Evolutionary conservation across 2,888 invertebrate genomes (phyloP), one percentile per base, ranked within the genome.

Genomic region (Scaptomyza reducta): DNA sequence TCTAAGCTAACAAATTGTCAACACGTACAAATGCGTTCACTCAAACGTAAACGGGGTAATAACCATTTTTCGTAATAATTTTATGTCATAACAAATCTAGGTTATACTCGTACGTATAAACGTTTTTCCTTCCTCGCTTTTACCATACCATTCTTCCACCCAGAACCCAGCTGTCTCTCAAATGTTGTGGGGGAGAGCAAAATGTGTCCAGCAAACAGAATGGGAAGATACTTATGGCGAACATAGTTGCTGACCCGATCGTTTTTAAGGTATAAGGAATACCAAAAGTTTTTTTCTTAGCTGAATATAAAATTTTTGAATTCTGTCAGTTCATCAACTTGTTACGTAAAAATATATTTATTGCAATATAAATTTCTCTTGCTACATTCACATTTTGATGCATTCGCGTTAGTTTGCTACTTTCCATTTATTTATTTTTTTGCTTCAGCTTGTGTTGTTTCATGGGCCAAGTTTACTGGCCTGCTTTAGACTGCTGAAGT

Each of bases 11-110:
- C 87, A 90, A 90, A 90, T 90, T 89, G 85, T 88, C 89, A 89
- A 87, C 90, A 90, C 90, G 90, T 90, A 89, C 88, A 81, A 89
- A 89, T 89, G 84, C 89, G 87, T 88, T 90, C 89, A 88, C 81
- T 90, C 89, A 90, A 89, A 90, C 83, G 83, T 89, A 90, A 90
- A 89, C 89, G 89, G 88, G 88, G 90, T 89, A 90, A 90, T 90
- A 90, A 90, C 81, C 87, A 89, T 89, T 89, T 89, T 87, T 82
- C 78, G 80, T 84, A 77, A 87, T 88, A 89, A 88, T 90, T 87
- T 85, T 79, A 79, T 88, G 89, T 89, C 89, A 87, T 79, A 88
- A 86, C 86, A 89, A 89, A 89, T 89, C 90, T 89, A 76, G 89
- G 88, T 89, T 88, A 87, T 74, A 70, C 58, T 46, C 50, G 42